Evolutionary conservation across 2,888 invertebrate genomes (phyloP).

Genomic region (Acrocyrtus sp.): DNA sequence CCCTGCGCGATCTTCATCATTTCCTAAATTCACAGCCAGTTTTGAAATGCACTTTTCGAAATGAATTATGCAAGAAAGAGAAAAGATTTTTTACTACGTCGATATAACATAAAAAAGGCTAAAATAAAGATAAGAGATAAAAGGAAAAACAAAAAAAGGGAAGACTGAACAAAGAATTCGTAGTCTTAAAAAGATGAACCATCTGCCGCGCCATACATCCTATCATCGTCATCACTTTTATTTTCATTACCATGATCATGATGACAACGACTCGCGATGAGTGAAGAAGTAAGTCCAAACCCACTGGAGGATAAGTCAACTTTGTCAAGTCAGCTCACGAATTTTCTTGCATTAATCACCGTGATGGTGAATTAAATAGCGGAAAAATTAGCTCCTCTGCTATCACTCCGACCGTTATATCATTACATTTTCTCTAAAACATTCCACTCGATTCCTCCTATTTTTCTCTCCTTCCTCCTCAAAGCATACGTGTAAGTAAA

Average conservation of each 20-base stretch:
- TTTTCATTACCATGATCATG: slow-evolving; percentile 31
- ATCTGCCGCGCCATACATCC: slow-evolving; percentile 4
- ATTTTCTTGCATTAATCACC: slow-evolving; percentile 53
- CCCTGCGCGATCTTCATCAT: neutral
- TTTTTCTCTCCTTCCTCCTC: neutral
- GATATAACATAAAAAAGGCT: too few relatives aligned
- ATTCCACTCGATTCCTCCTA: neutral
- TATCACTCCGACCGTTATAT: neutral
- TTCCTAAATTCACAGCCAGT: neutral
- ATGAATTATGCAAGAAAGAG: neutral
- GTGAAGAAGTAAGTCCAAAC: slow-evolving; percentile 16
- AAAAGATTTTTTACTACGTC: neutral
- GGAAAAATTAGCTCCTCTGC: slow-evolving; percentile 41
- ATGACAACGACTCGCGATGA: too few relatives aligned
- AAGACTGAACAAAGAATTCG: neutral
- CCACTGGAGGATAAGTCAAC: slow-evolving; percentile 50
- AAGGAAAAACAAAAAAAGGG: neutral
- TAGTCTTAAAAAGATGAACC: slow-evolving; percentile 6
- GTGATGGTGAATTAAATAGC: slow-evolving; percentile 54
- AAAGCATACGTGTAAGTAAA: neutral
- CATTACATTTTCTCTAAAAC: neutral
- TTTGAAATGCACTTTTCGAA: neutral
- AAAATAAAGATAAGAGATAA: neutral
- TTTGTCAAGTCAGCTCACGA: slow-evolving; percentile 55
- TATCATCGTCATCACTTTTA: slow-evolving; percentile 30